These are phyloP conservation scores for Mactra quadrangularis DNA, from an alignment of 1,140 invertebrate species.

Conservation along the genomic window DNA sequence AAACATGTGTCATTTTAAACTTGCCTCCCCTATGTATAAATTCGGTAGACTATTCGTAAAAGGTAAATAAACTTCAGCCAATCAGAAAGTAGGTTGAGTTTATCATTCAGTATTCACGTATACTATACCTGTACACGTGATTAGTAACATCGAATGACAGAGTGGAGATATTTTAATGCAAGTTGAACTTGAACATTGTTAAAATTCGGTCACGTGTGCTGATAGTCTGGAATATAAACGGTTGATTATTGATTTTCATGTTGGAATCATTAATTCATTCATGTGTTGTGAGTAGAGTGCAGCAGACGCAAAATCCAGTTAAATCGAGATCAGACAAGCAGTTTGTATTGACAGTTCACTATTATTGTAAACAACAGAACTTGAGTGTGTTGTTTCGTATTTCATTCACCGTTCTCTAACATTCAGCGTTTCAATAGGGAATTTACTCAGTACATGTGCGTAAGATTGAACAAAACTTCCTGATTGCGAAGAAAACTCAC, in stretches of 20 bases:
- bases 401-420: too few relatives aligned
- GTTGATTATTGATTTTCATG: constrained; percentile 23
- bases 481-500: too few relatives aligned
- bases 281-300: neutral
- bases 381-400: too few relatives aligned
- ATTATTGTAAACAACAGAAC: too few relatives aligned
- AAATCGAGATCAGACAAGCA: too few relatives aligned
- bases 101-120: constrained; percentile 34
- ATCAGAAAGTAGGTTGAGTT: neutral
- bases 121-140: neutral
- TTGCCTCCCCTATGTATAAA: neutral
- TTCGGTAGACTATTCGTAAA: constrained; percentile 15
- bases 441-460: too few relatives aligned
- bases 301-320: too few relatives aligned
- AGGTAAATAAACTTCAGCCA: constrained; percentile 14
- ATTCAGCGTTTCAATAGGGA: too few relatives aligned
- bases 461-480: too few relatives aligned
- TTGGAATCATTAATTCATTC: neutral
- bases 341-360: too few relatives aligned
- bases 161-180: neutral
- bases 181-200: neutral
- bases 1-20: too few relatives aligned
- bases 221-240: neutral
- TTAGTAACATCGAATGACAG: neutral
- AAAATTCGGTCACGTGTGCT: neutral